Base-by-base conservation (phyloP, 2,888 invertebrate genomes). In the Drosophila pullipes region DNA sequence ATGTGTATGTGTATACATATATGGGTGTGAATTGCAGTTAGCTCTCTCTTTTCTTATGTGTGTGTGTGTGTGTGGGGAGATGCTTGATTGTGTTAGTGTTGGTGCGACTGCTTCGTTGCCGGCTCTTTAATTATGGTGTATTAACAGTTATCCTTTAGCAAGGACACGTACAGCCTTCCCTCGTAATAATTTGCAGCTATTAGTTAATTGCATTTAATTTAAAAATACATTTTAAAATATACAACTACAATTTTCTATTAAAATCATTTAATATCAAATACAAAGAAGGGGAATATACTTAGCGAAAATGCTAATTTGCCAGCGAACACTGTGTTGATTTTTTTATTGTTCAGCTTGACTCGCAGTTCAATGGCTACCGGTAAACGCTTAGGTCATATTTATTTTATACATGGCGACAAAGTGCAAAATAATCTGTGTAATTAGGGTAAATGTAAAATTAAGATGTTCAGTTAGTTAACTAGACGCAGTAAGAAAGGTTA, bases 61-160 rank as follows among this genome's bases (percentile, higher is more conserved):
- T 35, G 33, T 31, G 13, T 37, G n/a, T n/a, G 4, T 54, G 30
- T 30, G 50, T 35, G 25, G 5, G 28, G 11, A 31, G 30, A n/a
- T 13, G 49, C 50, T 49, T 58, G 49, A 37, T 28, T 53, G 49
- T 49, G 49, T 62, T 39, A 11, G 22, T 41, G 33, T 54, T 49
- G 31, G 37, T 73, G 53, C 52, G 52, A 31, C 37, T 66, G 58
- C 58, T 72, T 57, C 60, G 35, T 55, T 63, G 62, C 82, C 85
- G 85, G 82, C 72, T 67, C 61, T 69, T 74, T 62, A 59, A 68
- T 69, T 63, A 50, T 18, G 33, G 73, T 74, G 69, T 74, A 58
- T 49, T 68, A 25, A 52, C 53, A 60, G 53, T 61, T 71, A 82
- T 76, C 82, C 78, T 83, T 81, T 64, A 52, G 33, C 82, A 82